Evolutionary conservation across 2,113 vertebrate species (phyloP).

Genomic region (Thamnophis sirtalis): DNA sequence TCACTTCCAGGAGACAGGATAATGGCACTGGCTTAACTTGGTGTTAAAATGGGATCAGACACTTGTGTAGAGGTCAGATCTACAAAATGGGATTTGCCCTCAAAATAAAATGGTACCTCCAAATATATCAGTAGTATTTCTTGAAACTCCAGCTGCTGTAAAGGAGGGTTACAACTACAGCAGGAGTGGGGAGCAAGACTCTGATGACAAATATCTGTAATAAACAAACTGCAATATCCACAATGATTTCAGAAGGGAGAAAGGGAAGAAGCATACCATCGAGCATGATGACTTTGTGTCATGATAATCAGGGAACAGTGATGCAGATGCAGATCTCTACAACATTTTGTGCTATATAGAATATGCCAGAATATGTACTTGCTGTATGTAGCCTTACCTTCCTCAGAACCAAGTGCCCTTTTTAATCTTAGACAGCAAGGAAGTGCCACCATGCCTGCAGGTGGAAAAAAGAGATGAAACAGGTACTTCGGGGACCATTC

Average conservation of each 20-base stretch:
- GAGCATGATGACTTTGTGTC: neutral
- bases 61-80: neutral
- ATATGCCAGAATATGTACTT: neutral
- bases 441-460: neutral
- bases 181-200: neutral
- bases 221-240: neutral
- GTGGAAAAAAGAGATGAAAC: neutral
- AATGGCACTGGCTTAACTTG: neutral
- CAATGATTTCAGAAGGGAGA: neutral
- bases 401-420: neutral
- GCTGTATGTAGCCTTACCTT: neutral
- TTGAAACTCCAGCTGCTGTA: neutral
- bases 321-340: neutral
- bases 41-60: neutral
- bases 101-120: neutral
- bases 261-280: neutral
- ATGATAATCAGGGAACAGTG: neutral
- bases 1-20: neutral
- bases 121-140: neutral
- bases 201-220: neutral
- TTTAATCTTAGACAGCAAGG: neutral
- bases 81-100: neutral
- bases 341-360: neutral
- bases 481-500: neutral
- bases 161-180: neutral